These are phyloP conservation scores for Nineta flava DNA, from an alignment of 2,888 invertebrate species.

Conservation along the genomic window DNA sequence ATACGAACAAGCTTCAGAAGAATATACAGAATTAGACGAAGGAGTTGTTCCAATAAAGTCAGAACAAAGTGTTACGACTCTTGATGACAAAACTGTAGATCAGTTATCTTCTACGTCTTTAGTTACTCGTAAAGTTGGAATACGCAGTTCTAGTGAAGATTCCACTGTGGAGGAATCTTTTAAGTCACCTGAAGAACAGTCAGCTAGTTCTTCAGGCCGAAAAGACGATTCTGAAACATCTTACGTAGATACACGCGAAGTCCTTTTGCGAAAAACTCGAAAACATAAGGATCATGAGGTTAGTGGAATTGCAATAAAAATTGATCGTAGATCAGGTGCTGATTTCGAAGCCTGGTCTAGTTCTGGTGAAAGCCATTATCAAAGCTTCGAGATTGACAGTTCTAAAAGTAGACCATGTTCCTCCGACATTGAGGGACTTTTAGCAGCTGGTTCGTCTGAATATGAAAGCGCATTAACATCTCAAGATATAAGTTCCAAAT, in stretches of 20 bases:
- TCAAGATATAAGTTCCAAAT: constrained; percentile 55
- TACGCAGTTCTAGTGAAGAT: constrained; percentile 28
- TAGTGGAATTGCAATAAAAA: constrained; percentile 24
- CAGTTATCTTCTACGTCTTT: constrained; percentile 7
- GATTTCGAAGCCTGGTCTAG: constrained; percentile 72
- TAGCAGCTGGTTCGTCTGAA: constrained; percentile 65
- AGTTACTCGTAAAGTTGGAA: constrained; percentile 9
- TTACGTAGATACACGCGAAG: constrained; percentile 21
- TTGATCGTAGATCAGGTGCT: constrained; percentile 56
- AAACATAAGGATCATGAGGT: constrained; percentile 22
- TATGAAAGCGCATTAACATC: constrained; percentile 77
- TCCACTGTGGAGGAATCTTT: constrained; percentile 27
- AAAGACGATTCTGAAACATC: constrained; percentile 23
- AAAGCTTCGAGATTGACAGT: constrained; percentile 69
- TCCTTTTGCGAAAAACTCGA: constrained; percentile 24
- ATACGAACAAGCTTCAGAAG: constrained; percentile 11
- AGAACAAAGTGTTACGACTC: constrained; percentile 10
- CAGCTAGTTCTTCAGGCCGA: constrained; percentile 24
- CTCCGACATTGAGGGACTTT: constrained; percentile 70
- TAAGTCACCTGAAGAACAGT: constrained; percentile 38
- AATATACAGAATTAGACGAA: constrained; percentile 14
- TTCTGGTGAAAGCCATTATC: constrained; percentile 79
- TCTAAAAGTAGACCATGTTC: constrained; percentile 63
- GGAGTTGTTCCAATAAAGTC: constrained; percentile 12
- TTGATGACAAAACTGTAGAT: background rate